These are phyloP conservation scores for Spodoptera picta DNA, from an alignment of 2,888 invertebrate species.

Conservation along the genomic window DNA sequence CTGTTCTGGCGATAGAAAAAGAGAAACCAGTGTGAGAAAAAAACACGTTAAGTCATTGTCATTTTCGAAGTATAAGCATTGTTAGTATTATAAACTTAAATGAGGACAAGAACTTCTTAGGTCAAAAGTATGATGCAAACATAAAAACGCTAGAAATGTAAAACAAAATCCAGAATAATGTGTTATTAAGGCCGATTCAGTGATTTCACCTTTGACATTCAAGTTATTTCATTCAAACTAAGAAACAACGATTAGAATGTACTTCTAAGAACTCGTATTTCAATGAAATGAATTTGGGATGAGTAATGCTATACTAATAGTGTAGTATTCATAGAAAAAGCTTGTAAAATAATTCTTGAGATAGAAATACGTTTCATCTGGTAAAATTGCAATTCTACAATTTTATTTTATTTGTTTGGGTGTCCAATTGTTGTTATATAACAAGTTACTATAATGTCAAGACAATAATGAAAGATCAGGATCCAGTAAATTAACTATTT, in stretches of 20 bases:
- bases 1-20: conserved; percentile 58
- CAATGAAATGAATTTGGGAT: conserved; percentile 40
- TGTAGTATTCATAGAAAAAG: conserved; percentile 11
- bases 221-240: conserved; percentile 36
- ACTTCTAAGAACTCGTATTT: conserved; percentile 47
- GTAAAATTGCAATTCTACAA: no score
- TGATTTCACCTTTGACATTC: conserved; percentile 42
- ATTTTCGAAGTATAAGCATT: conserved; percentile 43
- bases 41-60: conserved; percentile 52
- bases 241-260: conserved; percentile 49
- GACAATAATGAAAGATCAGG: no score
- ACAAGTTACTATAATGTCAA: no score
- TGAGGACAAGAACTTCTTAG: conserved; percentile 3
- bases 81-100: conserved; percentile 6
- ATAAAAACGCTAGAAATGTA: conserved; percentile 4
- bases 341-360: conserved; percentile 25
- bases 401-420: no score
- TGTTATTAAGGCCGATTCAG: conserved; percentile 8
- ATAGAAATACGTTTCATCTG: no score
- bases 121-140: conserved; percentile 3
- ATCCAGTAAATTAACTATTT: no score
- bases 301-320: conserved; percentile 29
- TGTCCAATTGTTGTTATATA: no score
- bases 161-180: neutral
- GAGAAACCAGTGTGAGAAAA: conserved; percentile 61